These are phyloP conservation scores for Temnothorax nylanderi DNA, from an alignment of 1,140 invertebrate species.

Conservation along the genomic window DNA sequence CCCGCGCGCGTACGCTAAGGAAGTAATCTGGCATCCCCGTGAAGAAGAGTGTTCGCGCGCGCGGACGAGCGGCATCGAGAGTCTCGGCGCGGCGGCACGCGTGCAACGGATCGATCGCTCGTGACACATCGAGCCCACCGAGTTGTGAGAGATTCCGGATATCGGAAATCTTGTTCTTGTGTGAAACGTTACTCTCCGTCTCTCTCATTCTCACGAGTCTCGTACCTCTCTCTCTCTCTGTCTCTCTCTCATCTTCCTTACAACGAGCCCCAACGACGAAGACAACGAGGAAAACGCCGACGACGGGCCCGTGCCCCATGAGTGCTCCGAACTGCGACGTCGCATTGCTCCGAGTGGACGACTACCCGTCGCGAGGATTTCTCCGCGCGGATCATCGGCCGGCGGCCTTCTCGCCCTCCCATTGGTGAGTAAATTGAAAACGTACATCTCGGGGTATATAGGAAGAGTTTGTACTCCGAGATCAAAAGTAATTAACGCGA, in stretches of 20 bases:
- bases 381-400: conserved; percentile 36
- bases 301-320: conserved; percentile 17
- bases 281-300: background rate
- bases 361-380: conserved; percentile 33
- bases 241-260: background rate
- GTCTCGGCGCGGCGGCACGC: conserved; percentile 58
- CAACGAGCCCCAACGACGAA: background rate
- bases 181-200: conserved; percentile 3
- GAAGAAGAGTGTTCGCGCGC: conserved; percentile 58
- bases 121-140: conserved; percentile 57
- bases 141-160: conserved; percentile 63
- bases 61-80: conserved; percentile 26
- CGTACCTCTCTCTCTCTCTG: background rate
- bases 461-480: no score
- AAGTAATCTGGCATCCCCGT: background rate
- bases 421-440: conserved; percentile 40
- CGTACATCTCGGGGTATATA: background rate
- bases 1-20: background rate
- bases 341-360: conserved; percentile 18
- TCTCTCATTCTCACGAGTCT: no score
- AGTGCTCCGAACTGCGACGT: conserved; percentile 28
- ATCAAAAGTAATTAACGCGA: conserved; percentile 10
- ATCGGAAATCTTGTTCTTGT: conserved; percentile 42
- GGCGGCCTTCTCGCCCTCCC: conserved; percentile 5
- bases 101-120: conserved; percentile 65